These are phyloP conservation scores for Spheniscus humboldti DNA, from an alignment of 2,797 vertebrate species.

Conservation along the genomic window DNA sequence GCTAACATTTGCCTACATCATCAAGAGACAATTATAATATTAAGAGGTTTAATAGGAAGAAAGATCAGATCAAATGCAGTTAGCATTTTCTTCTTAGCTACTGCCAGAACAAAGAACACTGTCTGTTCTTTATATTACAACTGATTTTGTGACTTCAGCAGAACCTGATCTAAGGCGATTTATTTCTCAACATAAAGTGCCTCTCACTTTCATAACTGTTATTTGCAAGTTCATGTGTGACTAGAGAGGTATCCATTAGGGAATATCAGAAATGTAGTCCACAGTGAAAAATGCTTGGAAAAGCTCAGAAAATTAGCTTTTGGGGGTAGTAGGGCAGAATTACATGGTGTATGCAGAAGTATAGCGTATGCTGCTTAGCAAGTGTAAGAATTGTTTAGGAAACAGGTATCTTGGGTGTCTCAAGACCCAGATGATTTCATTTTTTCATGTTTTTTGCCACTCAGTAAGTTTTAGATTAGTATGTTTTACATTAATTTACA, in stretches of 20 bases:
- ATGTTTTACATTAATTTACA: not conserved
- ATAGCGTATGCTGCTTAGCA: not conserved
- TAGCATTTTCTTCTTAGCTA: not conserved
- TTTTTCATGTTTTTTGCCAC: not conserved
- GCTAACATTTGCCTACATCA: not conserved
- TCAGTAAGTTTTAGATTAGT: not conserved
- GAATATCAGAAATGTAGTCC: not conserved
- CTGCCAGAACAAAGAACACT: not conserved
- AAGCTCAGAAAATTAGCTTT: not conserved
- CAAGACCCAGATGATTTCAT: not conserved
- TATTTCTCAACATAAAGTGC: not conserved
- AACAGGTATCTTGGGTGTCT: not conserved
- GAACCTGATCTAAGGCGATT: not conserved
- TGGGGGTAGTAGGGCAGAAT: not conserved
- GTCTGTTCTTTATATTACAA: not conserved
- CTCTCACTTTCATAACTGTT: not conserved
- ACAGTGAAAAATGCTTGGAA: not conserved
- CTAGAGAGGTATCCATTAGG: not conserved
- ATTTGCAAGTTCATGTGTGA: not conserved
- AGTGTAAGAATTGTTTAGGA: not conserved
- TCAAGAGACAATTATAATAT: not conserved
- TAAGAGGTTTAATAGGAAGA: not conserved
- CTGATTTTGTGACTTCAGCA: not conserved
- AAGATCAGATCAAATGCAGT: not conserved
- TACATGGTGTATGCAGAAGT: not conserved